These are phyloP conservation scores for Lepidurus apus DNA, from an alignment of 1,140 invertebrate genomes.

Conservation along the genomic window DNA sequence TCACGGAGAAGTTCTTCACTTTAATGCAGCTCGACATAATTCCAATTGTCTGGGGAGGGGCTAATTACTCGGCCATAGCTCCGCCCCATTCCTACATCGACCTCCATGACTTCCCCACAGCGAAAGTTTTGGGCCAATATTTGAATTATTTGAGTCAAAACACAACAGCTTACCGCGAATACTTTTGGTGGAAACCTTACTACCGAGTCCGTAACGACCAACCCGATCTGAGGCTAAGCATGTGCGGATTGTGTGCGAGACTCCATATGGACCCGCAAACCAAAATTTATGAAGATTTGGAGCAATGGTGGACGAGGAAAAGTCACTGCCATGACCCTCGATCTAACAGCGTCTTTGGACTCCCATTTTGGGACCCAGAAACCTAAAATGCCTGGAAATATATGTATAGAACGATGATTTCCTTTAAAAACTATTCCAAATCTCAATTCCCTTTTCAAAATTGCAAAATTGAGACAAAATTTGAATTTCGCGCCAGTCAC, in stretches of 20 bases:
- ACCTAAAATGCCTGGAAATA: background rate
- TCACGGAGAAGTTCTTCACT: conserved; percentile 43
- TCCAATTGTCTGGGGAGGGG: conserved; percentile 39
- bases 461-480: background rate
- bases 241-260: conserved; percentile 32
- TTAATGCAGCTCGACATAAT: conserved; percentile 37
- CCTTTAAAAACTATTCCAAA: background rate
- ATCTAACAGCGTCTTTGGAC: conserved; percentile 29
- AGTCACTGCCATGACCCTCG: conserved; percentile 31
- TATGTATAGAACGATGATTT: background rate
- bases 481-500: background rate
- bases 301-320: conserved; percentile 32
- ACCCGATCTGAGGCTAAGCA: conserved; percentile 5
- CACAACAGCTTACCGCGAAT: conserved; percentile 44
- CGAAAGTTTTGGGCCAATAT: conserved; percentile 36
- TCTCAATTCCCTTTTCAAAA: no score
- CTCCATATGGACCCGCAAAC: conserved; percentile 25
- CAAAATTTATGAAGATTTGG: conserved; percentile 31
- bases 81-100: conserved; percentile 45
- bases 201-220: conserved; percentile 31
- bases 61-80: conserved; percentile 39
- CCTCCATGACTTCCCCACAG: conserved; percentile 39
- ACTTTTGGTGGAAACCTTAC: conserved; percentile 45
- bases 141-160: conserved; percentile 43
- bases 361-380: conserved; percentile 29